Base-by-base conservation (phyloP, 2,888 invertebrate genomes). In the Calameuta idolon region DNA sequence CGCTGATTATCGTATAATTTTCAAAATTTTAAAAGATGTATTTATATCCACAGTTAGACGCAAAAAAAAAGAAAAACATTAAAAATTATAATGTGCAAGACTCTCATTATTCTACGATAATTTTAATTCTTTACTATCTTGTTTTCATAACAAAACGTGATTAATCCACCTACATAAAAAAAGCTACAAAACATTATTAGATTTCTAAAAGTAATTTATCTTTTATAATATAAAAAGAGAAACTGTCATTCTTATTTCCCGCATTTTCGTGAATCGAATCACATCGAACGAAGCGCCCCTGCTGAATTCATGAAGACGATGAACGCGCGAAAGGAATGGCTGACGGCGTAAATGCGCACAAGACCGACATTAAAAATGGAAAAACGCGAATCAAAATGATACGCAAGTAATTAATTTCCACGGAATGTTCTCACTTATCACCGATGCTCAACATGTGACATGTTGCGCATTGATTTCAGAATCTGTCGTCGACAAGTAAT, bases 261-360 rank as follows among this genome's bases (percentile, higher is more conserved):
- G 55, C 55, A 1, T 23, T 55, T 55, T 55, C 23, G 23, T 23
- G 55, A 55, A 23, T 55, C 55, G 55, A 40, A 40, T 15, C 40
- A 40, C 40, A 40, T 40, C 40, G 40, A 55, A 23, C 9, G 55
- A 23, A 55, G 55, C 55, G 55, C 23, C 23, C 9, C 23, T 55
- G 23, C 1, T n/a, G n/a, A n/a, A 23, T 55, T 55, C 55, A 11
- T 55, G 23, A 55, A 55, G 1, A 55, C 23, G 23, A 55, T 9
- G 23, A 23, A 23, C 55, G 23, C 55, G 55, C 31, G 31, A 31
- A 69, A 71, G 78, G 71, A 75, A 73, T 76, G 75, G 73, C 30
- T 37, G 69, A 75, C 78, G 78, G 23, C 71, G 68, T 55, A 75
- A 55, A 68, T 78, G 78, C 78, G 78, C 78, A 76, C 12, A 40